Percentiles rank a stretch among this genome's conserved stretches.
Evolutionary conservation across 37 sponge, comb jelly and placozoan genomes (phyloP).

Genomic region (Amphimedon queenslandica): DNA sequence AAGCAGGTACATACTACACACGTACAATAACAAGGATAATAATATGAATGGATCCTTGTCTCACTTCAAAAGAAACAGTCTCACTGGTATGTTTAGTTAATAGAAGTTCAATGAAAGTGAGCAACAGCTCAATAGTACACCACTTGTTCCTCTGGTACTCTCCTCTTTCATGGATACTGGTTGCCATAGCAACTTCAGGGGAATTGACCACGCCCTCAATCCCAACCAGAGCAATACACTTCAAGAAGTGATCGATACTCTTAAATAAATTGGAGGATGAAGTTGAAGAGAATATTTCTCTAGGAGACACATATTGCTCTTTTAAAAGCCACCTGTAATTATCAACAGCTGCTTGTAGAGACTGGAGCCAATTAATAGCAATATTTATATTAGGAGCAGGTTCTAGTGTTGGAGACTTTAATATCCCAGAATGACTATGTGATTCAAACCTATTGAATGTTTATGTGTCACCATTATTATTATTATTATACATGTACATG

Average conservation of each 20-base stretch:
- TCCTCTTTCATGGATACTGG: neutral
- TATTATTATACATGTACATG: too few species aligned
- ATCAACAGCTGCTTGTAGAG: conserved; percentile 79
- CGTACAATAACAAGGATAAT: too few species aligned
- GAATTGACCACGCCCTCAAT: neutral
- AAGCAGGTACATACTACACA: too few species aligned
- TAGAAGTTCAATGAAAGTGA: neutral
- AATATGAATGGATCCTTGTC: too few species aligned
- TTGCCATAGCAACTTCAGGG: too few species aligned
- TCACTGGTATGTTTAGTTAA: neutral
- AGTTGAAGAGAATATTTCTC: conserved; percentile 48
- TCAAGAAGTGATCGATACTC: neutral
- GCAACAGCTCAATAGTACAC: neutral
- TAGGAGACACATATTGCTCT: conserved; percentile 62
- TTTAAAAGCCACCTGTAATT: conserved; percentile 81
- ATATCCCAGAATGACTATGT: conserved; percentile 56
- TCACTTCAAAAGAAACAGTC: too few species aligned
- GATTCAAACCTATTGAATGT: too few species aligned
- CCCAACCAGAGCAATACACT: neutral
- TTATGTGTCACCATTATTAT: too few species aligned
- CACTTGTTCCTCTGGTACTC: neutral
- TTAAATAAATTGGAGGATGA: neutral
- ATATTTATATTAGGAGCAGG: conserved; percentile 41
- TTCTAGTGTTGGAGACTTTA: conserved; percentile 45
- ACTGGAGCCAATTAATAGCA: conserved; percentile 66